Base-by-base conservation (phyloP, 2,113 vertebrate species). In the Larimichthys crocea region DNA sequence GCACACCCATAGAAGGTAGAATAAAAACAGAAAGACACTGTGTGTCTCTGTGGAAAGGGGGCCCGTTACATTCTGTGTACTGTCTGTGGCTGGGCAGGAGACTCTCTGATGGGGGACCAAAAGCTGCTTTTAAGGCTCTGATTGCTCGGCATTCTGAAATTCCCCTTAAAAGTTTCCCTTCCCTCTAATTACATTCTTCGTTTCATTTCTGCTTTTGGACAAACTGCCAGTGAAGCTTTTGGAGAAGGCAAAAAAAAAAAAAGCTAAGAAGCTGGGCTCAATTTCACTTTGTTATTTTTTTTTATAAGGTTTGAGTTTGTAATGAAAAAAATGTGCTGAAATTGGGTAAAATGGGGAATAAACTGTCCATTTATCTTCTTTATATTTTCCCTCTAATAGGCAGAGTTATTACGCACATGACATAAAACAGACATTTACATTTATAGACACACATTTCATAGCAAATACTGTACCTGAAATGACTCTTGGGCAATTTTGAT, bases 361-460 rank as follows among this genome's bases (percentile, higher is more conserved):
- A 95, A 86, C 84, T 85, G 82, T 87, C 80, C 86, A 93, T 94
- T 94, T 92, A 93, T 94, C 93, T 94, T 89, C 83, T 83, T 92
- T 92, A 89, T 93, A 91, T 87, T 86, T 92, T 84, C 77, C 84
- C 88, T 89, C 81, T 93, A 95, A 94, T 91, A 91, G 82, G 90
- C 86, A 88, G 84, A 90, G 87, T 93, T 94, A 94, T 94, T 89
- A 86, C 74, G 16, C 70, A 53, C 66, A 87, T 91, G 89, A 91
- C 86, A 90, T 48, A 78, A 71, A 91, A 89, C 94, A 94, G 88
- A 86, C 91, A 89, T 90, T 88, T 90, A 70, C 64, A 91, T 92
- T 93, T 85, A 88, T 65, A 79, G 63, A 89, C 64, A 79, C 83
- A 92, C 81, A 80, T 89, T 92, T 88, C 84, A 90, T 76, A 5